phyloP scores from a whole-genome alignment of 2,113 vertebrate species.

The Poeciliopsis occidentalis region DNA sequence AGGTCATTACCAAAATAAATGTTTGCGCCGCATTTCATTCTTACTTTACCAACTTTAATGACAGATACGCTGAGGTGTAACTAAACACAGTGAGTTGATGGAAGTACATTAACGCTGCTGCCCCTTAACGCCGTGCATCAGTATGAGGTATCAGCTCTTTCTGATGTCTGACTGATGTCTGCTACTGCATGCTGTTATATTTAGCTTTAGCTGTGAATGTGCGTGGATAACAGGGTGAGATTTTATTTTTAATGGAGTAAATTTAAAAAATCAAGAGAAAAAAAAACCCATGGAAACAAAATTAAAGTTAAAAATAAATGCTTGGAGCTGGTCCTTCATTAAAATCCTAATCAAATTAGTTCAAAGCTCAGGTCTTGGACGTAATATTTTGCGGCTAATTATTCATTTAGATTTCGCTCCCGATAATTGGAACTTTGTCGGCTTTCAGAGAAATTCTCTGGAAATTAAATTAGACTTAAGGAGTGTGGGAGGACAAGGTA shows the following conservation, averaged over 20 bases:
- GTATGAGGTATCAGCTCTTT: not conserved
- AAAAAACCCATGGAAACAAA: not conserved
- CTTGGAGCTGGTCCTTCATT: not conserved
- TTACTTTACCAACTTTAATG: not conserved
- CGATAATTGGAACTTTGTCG: not conserved
- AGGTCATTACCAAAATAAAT: constrained; percentile 17
- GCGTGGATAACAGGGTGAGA: not conserved
- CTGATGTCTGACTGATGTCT: not conserved
- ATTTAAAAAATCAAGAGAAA: not conserved
- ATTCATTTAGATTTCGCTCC: constrained; percentile 27
- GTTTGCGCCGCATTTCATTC: not conserved
- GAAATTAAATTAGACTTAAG: not conserved
- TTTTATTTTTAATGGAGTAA: constrained; percentile 7
- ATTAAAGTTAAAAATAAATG: constrained; percentile 18
- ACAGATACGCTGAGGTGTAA: not conserved
- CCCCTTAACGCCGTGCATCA: not conserved
- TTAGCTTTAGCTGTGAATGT: constrained; percentile 1
- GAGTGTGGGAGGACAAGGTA: not conserved
- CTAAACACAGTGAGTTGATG: constrained; percentile 1
- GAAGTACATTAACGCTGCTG: not conserved
- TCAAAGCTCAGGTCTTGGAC: constrained; percentile 17
- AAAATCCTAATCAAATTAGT: constrained; percentile 1
- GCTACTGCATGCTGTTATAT: not conserved
- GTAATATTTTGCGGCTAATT: constrained; percentile 22
- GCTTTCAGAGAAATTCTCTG: not conserved